A percentile compares a stretch with the other conserved stretches of the same genome.
Evolutionary conservation across 2,113 vertebrate genomes (phyloP).

Genomic region (Zapus hudsonius): DNA sequence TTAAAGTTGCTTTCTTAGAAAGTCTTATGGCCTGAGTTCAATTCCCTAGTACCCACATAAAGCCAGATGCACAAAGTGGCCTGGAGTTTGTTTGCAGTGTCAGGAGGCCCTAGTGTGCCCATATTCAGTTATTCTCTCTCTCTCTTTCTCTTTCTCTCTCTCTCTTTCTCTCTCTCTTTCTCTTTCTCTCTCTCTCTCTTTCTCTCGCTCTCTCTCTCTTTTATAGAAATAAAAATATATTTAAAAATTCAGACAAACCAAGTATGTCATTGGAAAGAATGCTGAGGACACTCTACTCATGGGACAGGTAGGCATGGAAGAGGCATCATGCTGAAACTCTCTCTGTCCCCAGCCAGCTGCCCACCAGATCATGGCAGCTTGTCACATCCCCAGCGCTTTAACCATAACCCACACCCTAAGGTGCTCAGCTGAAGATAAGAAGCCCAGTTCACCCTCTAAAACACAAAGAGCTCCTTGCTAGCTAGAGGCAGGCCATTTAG

Average conservation of each 20-base stretch:
- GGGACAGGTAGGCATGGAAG: background rate
- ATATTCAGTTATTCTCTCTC: too few species aligned
- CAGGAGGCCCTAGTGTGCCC: too few species aligned
- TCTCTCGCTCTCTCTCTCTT: too few species aligned
- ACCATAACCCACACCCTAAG: rapidly evolving
- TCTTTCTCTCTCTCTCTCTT: too few species aligned
- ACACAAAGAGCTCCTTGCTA: background rate
- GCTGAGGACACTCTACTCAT: background rate
- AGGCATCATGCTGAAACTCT: background rate
- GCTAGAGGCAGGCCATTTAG: background rate
- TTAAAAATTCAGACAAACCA: too few species aligned
- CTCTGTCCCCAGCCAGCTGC: background rate
- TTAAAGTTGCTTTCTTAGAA: too few species aligned
- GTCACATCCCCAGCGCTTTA: background rate
- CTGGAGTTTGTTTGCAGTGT: too few species aligned
- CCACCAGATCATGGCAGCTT: background rate
- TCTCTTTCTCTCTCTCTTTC: too few species aligned
- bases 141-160: too few species aligned
- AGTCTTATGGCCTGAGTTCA: too few species aligned
- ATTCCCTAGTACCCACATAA: too few species aligned
- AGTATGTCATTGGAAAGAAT: background rate
- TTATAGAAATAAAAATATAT: background rate
- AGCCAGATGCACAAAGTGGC: too few species aligned
- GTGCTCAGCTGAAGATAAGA: background rate
- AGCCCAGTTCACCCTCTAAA: background rate